Conservation (phyloP, 2,888 invertebrate species). For the Lasioglossum figueresi region DNA sequence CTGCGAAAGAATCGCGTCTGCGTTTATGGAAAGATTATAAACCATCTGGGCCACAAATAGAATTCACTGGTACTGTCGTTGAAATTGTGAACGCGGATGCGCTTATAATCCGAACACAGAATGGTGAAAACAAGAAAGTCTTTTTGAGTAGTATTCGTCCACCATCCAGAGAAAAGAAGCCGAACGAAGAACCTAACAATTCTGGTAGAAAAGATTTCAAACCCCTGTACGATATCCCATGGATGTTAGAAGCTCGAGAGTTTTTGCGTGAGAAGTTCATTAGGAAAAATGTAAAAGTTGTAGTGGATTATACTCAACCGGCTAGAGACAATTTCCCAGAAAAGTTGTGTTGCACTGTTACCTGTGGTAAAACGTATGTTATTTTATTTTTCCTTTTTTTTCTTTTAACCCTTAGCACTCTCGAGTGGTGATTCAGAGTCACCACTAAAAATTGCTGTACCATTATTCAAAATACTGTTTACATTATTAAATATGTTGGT, state of each 20-base stretch:
- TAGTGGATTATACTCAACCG: constrained; percentile 98
- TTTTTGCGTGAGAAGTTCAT: constrained; percentile 97
- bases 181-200: constrained; percentile 89
- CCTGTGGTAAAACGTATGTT: constrained; percentile 90
- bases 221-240: constrained; percentile 98
- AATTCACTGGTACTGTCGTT: constrained; percentile 92
- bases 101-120: constrained; percentile 92
- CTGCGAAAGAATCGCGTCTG: constrained; percentile 93
- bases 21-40: constrained; percentile 97
- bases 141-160: constrained; percentile 97
- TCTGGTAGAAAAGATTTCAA: constrained; percentile 90
- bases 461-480: no score
- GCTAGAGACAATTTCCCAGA: constrained; percentile 97
- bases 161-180: constrained; percentile 89
- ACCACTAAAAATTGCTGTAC: no score
- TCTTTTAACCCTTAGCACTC: background rate
- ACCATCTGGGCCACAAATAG: constrained; percentile 90
- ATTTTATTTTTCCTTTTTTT: background rate
- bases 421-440: no score
- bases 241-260: constrained; percentile 99
- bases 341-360: constrained; percentile 97
- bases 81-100: constrained; percentile 98
- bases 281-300: constrained; percentile 96
- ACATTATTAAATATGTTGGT: no score
- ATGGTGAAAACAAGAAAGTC: constrained; percentile 93